phyloP scores from a whole-genome alignment of 2,888 invertebrate genomes.

The Dysmachus trigonus region DNA sequence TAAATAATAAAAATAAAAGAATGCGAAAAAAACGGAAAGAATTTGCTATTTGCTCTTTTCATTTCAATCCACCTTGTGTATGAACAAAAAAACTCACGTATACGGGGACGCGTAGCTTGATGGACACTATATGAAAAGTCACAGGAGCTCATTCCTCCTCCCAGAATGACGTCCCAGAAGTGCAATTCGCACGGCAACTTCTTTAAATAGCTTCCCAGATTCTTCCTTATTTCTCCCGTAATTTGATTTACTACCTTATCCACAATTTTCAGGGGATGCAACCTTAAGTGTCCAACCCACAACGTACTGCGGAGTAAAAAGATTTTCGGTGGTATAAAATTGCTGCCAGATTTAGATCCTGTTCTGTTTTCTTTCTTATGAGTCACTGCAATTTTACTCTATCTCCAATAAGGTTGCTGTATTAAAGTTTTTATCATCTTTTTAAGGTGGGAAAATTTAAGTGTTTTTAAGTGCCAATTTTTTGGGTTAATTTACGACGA shows the following conservation, averaged over 20 bases:
- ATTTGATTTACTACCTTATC: slow-evolving; percentile 6
- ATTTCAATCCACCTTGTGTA: not conserved
- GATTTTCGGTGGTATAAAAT: not conserved
- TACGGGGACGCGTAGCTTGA: slow-evolving; percentile 5
- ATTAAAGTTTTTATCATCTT: not conserved
- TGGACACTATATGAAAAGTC: not conserved
- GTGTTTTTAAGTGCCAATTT: not conserved
- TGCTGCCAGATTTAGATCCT: not conserved
- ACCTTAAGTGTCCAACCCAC: not conserved
- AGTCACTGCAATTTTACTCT: not conserved
- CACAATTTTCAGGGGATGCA: not conserved
- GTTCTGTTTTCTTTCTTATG: not conserved
- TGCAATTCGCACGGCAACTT: slow-evolving; percentile 14
- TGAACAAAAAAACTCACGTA: not conserved
- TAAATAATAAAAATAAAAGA: not conserved
- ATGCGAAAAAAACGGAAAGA: not conserved
- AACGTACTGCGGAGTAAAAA: not conserved
- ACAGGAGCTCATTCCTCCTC: not conserved
- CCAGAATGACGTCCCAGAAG: not conserved
- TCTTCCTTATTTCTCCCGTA: not conserved
- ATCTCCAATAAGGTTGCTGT: not conserved
- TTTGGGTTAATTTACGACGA: not conserved
- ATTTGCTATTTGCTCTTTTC: not conserved
- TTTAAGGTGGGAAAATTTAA: not conserved
- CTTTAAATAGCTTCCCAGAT: not conserved